Evolutionary conservation across 2,113 vertebrate genomes (phyloP).

Genomic region (Oreochromis spilurus): DNA sequence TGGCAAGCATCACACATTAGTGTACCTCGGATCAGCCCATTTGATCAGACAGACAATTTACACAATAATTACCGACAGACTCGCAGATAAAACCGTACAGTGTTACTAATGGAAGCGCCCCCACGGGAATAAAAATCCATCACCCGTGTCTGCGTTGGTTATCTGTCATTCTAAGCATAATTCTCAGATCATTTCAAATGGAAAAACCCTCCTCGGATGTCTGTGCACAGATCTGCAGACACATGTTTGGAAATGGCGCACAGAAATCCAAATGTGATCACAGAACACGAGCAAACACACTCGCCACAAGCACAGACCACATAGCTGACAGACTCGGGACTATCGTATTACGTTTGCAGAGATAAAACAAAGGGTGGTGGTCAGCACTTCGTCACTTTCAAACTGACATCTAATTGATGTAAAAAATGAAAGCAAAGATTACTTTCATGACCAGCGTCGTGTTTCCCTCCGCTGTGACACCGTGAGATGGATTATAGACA

Average conservation of each 20-base stretch:
- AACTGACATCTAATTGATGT: neutral
- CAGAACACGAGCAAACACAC: neutral
- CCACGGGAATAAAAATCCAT: neutral
- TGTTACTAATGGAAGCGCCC: neutral
- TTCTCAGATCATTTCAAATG: neutral
- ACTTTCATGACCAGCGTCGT: neutral
- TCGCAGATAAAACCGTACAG: neutral
- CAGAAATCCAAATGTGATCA: neutral
- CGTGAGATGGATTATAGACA: neutral
- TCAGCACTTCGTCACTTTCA: neutral
- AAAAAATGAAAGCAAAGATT: neutral
- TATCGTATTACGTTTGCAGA: neutral
- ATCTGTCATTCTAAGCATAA: neutral
- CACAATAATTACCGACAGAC: neutral
- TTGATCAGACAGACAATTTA: slow-evolving; percentile 8
- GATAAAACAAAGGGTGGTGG: neutral
- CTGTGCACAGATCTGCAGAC: neutral
- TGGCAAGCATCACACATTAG: neutral
- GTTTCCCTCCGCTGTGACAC: neutral
- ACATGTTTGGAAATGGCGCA: neutral
- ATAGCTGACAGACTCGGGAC: neutral
- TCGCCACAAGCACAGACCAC: neutral
- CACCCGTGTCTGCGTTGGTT: neutral
- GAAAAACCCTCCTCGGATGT: neutral
- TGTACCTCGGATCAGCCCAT: neutral